Evolutionary conservation across 2,888 invertebrate species (phyloP).

Genomic region (Trissonchulus latispiculum): DNA sequence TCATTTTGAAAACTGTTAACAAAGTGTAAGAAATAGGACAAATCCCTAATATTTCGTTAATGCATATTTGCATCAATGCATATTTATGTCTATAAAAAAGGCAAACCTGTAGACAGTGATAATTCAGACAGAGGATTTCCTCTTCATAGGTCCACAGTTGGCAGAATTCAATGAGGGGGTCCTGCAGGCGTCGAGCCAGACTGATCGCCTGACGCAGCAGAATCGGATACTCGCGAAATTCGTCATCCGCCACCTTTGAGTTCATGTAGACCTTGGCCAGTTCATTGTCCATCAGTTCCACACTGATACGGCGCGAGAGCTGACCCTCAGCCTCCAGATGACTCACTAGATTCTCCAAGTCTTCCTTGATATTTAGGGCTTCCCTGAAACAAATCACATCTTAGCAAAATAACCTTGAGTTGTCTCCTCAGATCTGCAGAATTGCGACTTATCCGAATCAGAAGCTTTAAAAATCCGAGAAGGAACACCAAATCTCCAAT

Average conservation of each 20-base stretch:
- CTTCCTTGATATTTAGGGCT: constrained; percentile 61
- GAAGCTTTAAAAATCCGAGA: too few species aligned
- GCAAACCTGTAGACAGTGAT: constrained; percentile 66
- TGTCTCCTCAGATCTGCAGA: too few species aligned
- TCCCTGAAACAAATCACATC: constrained; percentile 58
- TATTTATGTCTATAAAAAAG: too few species aligned
- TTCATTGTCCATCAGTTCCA: constrained; percentile 87
- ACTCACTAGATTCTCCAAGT: constrained; percentile 30
- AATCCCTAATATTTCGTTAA: too few species aligned
- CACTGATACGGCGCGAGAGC: constrained; percentile 71
- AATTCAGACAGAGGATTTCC: constrained; percentile 84
- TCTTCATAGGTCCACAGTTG: constrained; percentile 91
- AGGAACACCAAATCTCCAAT: too few species aligned
- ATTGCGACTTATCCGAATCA: too few species aligned
- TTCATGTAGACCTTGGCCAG: constrained; percentile 80
- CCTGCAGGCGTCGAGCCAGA: constrained; percentile 78
- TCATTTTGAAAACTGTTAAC: too few species aligned
- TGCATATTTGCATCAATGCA: too few species aligned
- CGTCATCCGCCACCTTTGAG: constrained; percentile 59
- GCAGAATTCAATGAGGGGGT: constrained; percentile 88
- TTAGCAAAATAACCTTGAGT: too few species aligned
- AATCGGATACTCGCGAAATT: constrained; percentile 85
- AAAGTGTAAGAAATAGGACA: too few species aligned
- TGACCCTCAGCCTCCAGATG: constrained; percentile 54
- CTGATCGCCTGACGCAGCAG: constrained; percentile 83